These are phyloP conservation scores for Agrochola lota DNA, from an alignment of 2,888 invertebrate genomes.

Conservation along the genomic window DNA sequence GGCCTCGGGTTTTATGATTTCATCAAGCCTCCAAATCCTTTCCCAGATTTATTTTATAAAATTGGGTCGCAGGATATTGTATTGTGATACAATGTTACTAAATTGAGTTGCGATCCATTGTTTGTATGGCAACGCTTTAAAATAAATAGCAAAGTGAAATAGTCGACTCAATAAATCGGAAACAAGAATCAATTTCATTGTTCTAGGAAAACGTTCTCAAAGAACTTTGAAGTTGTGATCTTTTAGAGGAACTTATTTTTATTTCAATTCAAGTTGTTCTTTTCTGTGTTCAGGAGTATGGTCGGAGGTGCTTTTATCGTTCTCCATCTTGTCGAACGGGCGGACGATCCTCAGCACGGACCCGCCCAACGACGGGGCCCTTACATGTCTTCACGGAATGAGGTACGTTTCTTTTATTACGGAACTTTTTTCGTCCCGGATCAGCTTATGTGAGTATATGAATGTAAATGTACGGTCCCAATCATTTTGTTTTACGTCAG, in stretches of 20 bases:
- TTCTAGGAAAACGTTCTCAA: slow-evolving; percentile 30
- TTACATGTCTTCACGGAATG: slow-evolving; percentile 94
- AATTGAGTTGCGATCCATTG: slow-evolving; percentile 40
- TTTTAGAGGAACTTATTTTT: slow-evolving; percentile 51
- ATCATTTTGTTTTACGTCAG: slow-evolving; percentile 53
- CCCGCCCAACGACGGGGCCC: slow-evolving; percentile 91
- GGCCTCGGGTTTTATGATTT: slow-evolving; percentile 20
- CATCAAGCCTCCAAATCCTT: neutral
- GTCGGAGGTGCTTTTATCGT: slow-evolving; percentile 92
- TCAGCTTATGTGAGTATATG: slow-evolving; percentile 37
- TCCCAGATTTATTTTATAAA: slow-evolving; percentile 20
- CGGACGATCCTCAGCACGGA: slow-evolving; percentile 94
- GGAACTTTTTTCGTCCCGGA: slow-evolving; percentile 35
- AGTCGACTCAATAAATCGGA: slow-evolving; percentile 43
- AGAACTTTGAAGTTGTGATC: slow-evolving; percentile 41
- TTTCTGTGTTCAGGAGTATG: slow-evolving; percentile 85
- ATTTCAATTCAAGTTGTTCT: slow-evolving; percentile 48
- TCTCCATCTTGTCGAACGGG: slow-evolving; percentile 94
- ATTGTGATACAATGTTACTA: slow-evolving; percentile 41
- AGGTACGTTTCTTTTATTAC: slow-evolving; percentile 81
- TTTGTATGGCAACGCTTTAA: slow-evolving; percentile 40
- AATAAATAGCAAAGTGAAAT: slow-evolving; percentile 41
- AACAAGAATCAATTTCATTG: slow-evolving; percentile 50
- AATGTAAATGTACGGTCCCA: slow-evolving; percentile 31
- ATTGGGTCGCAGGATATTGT: slow-evolving; percentile 11